phyloP scores from a whole-genome alignment of 2,888 invertebrate genomes.

The Acrobasis repandana region DNA sequence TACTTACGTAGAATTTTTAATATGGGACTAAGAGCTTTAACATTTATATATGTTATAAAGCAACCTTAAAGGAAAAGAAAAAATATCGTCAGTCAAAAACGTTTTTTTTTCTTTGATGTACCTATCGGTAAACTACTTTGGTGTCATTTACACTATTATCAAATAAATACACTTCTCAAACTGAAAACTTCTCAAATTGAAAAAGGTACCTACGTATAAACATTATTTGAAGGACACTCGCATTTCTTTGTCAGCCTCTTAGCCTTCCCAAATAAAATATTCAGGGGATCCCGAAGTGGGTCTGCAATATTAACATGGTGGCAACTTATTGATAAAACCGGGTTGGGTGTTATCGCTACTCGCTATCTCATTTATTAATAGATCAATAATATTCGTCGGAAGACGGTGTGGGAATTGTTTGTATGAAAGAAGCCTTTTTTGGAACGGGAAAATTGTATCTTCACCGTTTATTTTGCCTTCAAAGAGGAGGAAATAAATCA shows the following conservation, averaged over 20 bases:
- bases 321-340: slow-evolving; percentile 18
- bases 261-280: slow-evolving; percentile 77
- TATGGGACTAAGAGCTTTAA: too few species aligned
- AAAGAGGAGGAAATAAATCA: too few species aligned
- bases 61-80: too few species aligned
- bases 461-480: not conserved
- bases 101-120: too few species aligned
- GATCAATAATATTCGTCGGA: not conserved
- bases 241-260: slow-evolving; percentile 79
- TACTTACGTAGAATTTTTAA: too few species aligned
- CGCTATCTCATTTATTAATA: slow-evolving; percentile 8
- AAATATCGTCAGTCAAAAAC: too few species aligned
- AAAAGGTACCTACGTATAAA: too few species aligned
- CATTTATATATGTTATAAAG: too few species aligned
- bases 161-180: too few species aligned
- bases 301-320: slow-evolving; percentile 20
- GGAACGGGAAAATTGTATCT: slow-evolving; percentile 13
- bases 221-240: slow-evolving; percentile 42
- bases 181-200: too few species aligned
- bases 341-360: not conserved
- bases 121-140: too few species aligned
- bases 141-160: too few species aligned
- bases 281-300: slow-evolving; percentile 63
- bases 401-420: slow-evolving; percentile 6
- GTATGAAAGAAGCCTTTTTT: not conserved